Conservation (phyloP, 2,797 vertebrate species). For the Lindbergichthys nudifrons region DNA sequence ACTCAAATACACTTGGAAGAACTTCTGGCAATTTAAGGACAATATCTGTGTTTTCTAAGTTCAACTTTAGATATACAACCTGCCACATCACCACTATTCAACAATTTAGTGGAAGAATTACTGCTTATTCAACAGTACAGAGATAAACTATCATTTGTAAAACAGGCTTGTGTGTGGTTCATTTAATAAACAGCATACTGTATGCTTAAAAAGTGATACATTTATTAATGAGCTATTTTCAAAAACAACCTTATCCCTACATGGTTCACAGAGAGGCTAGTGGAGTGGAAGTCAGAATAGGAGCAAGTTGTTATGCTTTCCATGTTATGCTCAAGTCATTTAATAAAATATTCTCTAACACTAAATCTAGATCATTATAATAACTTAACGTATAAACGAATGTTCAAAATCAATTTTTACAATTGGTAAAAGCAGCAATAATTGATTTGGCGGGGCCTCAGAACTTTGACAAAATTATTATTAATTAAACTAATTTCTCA, state of each 20-base stretch:
- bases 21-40: conserved; percentile 47
- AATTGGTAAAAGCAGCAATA: neutral
- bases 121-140: neutral
- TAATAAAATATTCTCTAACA: neutral
- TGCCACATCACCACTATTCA: neutral
- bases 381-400: too few species aligned
- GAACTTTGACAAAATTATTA: neutral
- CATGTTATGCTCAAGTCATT: neutral
- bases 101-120: neutral
- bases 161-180: neutral
- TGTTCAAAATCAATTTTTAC: too few species aligned
- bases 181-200: neutral
- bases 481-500: too few species aligned
- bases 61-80: neutral
- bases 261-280: neutral
- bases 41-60: conserved; percentile 15
- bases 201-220: neutral
- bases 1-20: conserved; percentile 58
- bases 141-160: neutral
- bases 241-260: neutral
- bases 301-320: neutral
- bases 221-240: neutral
- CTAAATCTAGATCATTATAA: too few species aligned
- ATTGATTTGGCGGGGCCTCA: neutral
- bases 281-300: neutral